These are phyloP conservation scores for Ctenoplectra terminalis DNA, from an alignment of 1,140 invertebrate genomes.

Conservation along the genomic window DNA sequence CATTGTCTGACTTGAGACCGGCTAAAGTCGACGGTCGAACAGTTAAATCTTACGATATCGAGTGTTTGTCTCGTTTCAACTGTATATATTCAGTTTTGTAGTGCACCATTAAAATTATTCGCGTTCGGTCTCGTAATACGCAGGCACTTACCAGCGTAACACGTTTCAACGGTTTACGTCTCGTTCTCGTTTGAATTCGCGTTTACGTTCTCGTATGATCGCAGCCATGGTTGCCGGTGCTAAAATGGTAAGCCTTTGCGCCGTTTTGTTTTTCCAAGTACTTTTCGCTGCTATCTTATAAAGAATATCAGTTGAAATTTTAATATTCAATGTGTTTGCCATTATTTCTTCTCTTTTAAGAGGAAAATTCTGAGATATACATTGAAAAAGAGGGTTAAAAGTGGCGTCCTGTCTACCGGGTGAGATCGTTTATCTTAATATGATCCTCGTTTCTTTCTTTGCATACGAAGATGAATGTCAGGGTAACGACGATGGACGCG, in stretches of 20 bases:
- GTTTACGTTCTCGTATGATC: constrained; percentile 26
- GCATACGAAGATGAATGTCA: constrained; percentile 94
- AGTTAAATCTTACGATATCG: constrained; percentile 1
- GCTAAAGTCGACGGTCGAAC: constrained; percentile 50
- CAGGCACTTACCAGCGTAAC: background rate
- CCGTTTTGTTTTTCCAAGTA: background rate
- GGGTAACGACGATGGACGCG: constrained; percentile 99
- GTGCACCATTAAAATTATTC: constrained; percentile 17
- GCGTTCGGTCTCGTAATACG: background rate
- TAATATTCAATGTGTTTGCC: background rate
- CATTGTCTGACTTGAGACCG: constrained; percentile 74
- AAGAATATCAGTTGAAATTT: background rate
- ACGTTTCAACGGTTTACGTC: constrained; percentile 12
- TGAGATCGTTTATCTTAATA: constrained; percentile 15
- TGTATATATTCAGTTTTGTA: background rate
- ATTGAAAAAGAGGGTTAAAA: background rate
- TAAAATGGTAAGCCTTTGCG: constrained; percentile 73
- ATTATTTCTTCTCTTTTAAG: background rate
- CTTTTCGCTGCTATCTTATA: background rate
- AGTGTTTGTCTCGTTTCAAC: background rate
- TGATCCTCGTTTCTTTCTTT: constrained; percentile 43
- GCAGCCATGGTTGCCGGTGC: constrained; percentile 74
- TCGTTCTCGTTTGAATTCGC: constrained; percentile 27
- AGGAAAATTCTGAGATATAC: background rate
- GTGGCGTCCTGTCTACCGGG: constrained; percentile 32